Percentiles rank a stretch among this genome's conserved stretches.
Conservation (phyloP, 2,797 vertebrate species). For the Eleutherodactylus coqui region DNA sequence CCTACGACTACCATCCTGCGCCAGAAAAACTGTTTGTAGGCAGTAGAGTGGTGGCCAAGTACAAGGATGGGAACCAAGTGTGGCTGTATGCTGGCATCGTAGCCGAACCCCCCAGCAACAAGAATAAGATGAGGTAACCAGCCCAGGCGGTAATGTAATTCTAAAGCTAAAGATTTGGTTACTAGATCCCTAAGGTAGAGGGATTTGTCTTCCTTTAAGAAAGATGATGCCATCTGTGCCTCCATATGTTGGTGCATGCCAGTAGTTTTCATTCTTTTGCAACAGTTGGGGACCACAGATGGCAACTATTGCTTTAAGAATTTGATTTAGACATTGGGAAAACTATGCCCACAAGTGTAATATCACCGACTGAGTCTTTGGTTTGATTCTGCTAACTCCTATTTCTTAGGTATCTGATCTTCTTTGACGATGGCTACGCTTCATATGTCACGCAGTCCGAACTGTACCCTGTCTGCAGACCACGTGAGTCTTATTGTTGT, state of each 20-base stretch:
- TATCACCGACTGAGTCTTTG: background rate
- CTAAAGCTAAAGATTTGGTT: background rate
- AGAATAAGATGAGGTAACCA: constrained; percentile 92
- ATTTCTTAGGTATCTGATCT: constrained; percentile 90
- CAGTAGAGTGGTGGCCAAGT: constrained; percentile 94
- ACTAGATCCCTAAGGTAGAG: no score
- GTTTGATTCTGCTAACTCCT: background rate
- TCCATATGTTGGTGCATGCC: no score
- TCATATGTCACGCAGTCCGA: constrained; percentile 93
- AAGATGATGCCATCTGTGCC: no score
- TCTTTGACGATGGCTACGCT: constrained; percentile 97
- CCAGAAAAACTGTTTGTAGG: constrained; percentile 90
- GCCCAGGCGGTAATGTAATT: background rate
- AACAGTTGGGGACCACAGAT: no score
- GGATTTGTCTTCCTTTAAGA: no score
- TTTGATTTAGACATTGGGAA: no score
- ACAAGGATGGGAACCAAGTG: constrained; percentile 94
- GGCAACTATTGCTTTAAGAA: no score
- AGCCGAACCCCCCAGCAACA: constrained; percentile 94
- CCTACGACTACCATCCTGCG: constrained; percentile 90
- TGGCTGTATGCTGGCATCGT: constrained; percentile 99
- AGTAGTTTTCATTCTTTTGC: no score
- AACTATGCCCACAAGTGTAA: no score
- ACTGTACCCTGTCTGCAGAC: constrained; percentile 90
- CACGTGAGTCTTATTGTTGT: constrained; percentile 78